A percentile compares a stretch with the other conserved stretches of the same genome.
phyloP scores from a whole-genome alignment of 2,797 vertebrate species.

The Scolopax rusticola region DNA sequence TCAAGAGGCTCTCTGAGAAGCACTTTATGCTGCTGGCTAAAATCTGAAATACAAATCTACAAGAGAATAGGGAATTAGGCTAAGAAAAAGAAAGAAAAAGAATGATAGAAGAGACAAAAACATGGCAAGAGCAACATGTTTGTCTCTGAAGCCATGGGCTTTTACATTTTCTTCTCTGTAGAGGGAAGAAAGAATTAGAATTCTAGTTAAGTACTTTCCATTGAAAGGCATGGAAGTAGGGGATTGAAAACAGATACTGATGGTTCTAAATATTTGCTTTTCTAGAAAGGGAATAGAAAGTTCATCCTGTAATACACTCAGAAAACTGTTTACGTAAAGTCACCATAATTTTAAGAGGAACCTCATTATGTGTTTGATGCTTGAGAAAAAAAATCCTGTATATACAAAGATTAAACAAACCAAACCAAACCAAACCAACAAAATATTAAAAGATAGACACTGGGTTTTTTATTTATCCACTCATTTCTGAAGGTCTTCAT shows the following conservation, averaged over 20 bases:
- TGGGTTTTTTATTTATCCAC: neutral
- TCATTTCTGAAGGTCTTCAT: neutral
- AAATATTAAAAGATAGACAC: neutral
- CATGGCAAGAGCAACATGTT: neutral
- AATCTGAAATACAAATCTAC: slow-evolving; percentile 43
- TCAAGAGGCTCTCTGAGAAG: slow-evolving; percentile 43
- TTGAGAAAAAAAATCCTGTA: neutral
- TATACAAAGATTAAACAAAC: neutral
- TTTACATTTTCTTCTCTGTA: neutral
- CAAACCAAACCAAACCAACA: neutral
- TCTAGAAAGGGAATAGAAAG: neutral
- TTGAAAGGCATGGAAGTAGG: neutral
- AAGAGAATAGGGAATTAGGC: slow-evolving; percentile 43
- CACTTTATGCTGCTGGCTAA: slow-evolving; percentile 45
- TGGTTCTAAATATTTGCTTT: neutral
- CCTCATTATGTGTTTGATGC: neutral
- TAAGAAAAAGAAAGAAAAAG: neutral
- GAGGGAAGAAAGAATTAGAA: neutral
- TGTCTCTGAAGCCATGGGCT: neutral
- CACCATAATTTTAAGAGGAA: neutral
- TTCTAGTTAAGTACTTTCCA: neutral
- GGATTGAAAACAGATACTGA: neutral
- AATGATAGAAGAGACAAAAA: slow-evolving; percentile 2
- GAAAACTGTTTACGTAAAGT: neutral
- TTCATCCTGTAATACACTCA: neutral